Base-by-base conservation (phyloP, 2,888 invertebrate species). In the Drosophila kokeensis region DNA sequence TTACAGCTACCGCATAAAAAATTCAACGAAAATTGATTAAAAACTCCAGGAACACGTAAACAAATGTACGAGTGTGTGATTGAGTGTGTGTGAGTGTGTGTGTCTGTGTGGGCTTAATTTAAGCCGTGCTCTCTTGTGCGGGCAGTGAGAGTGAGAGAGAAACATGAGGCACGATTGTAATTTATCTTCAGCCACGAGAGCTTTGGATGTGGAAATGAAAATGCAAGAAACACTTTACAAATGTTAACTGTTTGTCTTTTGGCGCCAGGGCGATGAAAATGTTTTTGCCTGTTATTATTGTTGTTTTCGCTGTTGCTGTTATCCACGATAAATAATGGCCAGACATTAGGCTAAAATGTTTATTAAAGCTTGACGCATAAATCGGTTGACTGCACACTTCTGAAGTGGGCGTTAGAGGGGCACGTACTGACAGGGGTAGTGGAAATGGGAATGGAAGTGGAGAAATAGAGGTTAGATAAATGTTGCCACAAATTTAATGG, bases 171-270 rank as follows among this genome's bases (percentile, higher is more conserved):
- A 83, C 77, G 84, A 78, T 67, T 72, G 87, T 81, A 81, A 90
- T 90, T 90, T 90, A 90, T 90, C 91, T 90, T 73, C 60, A 54
- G 69, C 49, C 86, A 71, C 72, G 70, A 71, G 71, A 71, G 68
- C 49, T 68, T 71, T 68, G 55, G 54, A 52, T 62, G 58, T 76
- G 71, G 55, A 61, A 70, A 81, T 78, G 82, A 72, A 89, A 90
- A 81, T 87, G 84, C 83, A 81, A 68, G 73, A 85, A 87, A 88
- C 71, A 76, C 70, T 85, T 89, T 85, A 90, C 86, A 87, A 85
- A 81, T 90, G 87, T 90, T 90, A 90, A 90, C 87, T 89, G 90
- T 86, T 87, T 87, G 89, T 90, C 90, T 87, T 83, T 90, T 83
- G 90, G 90, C 87, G 90, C 90, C 90, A 76, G 66, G 66, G 77